Evolutionary conservation across 2,797 vertebrate genomes (phyloP), one percentile per base, ranked within the genome.

Genomic region (Ambastaia sidthimunki): DNA sequence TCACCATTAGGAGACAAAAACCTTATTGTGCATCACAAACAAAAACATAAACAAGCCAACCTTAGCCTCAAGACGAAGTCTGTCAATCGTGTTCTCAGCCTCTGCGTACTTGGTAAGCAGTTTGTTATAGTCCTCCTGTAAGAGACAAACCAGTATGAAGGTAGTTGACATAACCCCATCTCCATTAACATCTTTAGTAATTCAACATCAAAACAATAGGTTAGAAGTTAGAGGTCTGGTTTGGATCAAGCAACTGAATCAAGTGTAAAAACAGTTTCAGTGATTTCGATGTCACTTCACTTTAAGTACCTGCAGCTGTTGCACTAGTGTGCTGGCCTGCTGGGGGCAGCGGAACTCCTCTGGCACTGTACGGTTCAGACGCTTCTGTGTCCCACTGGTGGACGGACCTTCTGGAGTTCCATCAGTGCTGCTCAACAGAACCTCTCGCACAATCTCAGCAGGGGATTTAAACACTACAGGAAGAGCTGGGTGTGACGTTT

Each of bases 11-110:
- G 28, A 76, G 19, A 11, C 3, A 16, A 3, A 44, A 57, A 23
- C 31, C 10, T 19, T 34, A 19, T 12, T 11, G 16, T 16, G 15
- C 3, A 37, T 9, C 25, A 60, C 13, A 31, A 69, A 13, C 23
- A 48, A 48, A 69, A 70, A 57, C 41, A 59, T n/a, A 6, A 68
- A 86, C 78, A 12, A 71, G 82, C 88, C 85, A 92, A 99, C 98
- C 96, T 96, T 98, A 75, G 95, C 96, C 10, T 94, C 92, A 50
- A 99, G 92, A 54, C 98, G 95, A 80, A 99, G 92, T 60, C 95
- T 95, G 92, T 99, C 97, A 9, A 99, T 98, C 82, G 97, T 99
- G 89, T 98, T 99, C 86, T 97, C 95, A 0, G 96, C 96, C 85
- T 97, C 97, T 0, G 98, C 97, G 0, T 96, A 95, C 89, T 97